Percentiles rank a stretch among this genome's conserved stretches.
Conservation (phyloP, 2,797 vertebrate species). For the Sebastes oblongus region DNA sequence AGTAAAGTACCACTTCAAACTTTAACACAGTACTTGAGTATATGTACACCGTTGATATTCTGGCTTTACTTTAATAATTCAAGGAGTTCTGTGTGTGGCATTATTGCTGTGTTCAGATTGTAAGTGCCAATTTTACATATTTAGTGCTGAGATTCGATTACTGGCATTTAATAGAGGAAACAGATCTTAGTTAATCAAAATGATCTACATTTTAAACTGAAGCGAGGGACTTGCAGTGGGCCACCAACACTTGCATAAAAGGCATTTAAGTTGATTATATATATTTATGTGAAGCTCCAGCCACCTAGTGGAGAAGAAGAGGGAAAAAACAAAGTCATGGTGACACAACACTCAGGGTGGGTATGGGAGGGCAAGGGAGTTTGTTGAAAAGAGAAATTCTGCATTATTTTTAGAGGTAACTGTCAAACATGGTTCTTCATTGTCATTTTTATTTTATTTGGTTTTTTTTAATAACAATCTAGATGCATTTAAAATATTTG, state of each 20-base stretch:
- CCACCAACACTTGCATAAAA: too few species aligned
- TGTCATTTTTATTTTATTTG: too few species aligned
- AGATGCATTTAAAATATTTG: too few species aligned
- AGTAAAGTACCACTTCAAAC: too few species aligned
- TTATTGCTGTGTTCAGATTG: too few species aligned
- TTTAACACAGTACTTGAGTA: too few species aligned
- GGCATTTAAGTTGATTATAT: too few species aligned
- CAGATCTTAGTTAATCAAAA: neutral
- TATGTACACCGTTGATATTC: too few species aligned
- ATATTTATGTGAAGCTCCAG: neutral
- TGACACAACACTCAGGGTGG: neutral
- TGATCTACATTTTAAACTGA: neutral
- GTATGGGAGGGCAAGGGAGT: neutral
- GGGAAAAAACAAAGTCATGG: neutral
- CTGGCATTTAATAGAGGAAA: neutral
- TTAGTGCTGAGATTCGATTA: neutral
- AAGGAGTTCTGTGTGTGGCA: too few species aligned
- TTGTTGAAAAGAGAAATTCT: neutral
- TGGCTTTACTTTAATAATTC: too few species aligned
- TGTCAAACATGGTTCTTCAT: neutral
- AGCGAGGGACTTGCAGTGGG: too few species aligned
- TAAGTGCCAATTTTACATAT: neutral
- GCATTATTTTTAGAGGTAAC: neutral
- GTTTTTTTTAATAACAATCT: too few species aligned
- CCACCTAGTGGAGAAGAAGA: neutral